Base-by-base conservation (phyloP, 2,888 invertebrate genomes). In the Epicampocera succincta region DNA sequence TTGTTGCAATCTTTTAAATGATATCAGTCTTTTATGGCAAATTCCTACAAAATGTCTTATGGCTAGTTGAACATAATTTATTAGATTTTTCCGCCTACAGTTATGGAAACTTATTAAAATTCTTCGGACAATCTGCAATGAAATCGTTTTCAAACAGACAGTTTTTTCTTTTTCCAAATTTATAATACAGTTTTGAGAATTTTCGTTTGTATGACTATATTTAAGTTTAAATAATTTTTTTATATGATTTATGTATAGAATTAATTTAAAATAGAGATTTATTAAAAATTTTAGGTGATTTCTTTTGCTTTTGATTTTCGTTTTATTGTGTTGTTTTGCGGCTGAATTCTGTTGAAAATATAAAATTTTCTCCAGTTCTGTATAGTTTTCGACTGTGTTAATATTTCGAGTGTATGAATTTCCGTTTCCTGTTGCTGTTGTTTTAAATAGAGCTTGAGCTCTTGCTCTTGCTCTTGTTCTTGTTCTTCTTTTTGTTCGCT, bases 11-110 rank as follows among this genome's bases (percentile, higher is more conserved):
- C 88, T 88, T 84, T 86, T 89, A 88, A 89, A 89, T 88, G 86
- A 87, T 89, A 90, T 89, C 89, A 89, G 89, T 89, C 89, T 89
- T 89, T 90, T 89, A 87, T 86, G 89, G 89, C 88, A 88, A 89
- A 89, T 89, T 87, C 87, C 89, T 87, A 85, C 84, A 77, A 75
- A 63, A 74, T 71, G 21, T 78, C 48, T 66, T 78, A 71, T 56
- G 19, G 33, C 58, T 17, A 44, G 52, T 69, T 61, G 15, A 33
- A 52, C 4, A 66, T 71, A 65, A 50, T 72, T 68, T 61, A 50
- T 50, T 52, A 19, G 44, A 69, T 40, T 50, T 66, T 72, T 76
- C 54, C 60, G 25, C 21, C 65, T 63, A 42, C 17, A 52, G 19
- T 56, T 38, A 48, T 52, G 63, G 15, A 38, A 61, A 56, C 21